Evolutionary conservation across 1,140 invertebrate genomes (phyloP), one percentile per base, ranked within the genome.

Genomic region (Papilio dardanus): DNA sequence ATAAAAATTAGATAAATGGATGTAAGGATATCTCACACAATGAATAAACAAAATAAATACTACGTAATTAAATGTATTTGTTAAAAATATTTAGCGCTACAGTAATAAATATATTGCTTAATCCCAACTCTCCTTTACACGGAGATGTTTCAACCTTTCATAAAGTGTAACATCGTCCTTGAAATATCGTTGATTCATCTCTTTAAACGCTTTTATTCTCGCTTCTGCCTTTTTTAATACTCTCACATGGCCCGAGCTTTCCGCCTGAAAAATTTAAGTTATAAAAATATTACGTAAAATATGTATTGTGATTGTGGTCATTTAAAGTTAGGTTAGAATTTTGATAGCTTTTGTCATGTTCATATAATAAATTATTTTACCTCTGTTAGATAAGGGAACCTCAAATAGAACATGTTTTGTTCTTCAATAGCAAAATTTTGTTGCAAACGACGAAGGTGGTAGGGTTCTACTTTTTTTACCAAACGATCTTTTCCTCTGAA

Each of bases 361-460:
- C 65, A 66, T 30, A 21, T 54, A 54, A 68, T 14, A 14, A 66
- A 46, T 69, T 58, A 14, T 46, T 46, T 68, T 83, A 91, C 92
- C 85, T 92, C 88, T 12, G 86, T 84, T 3, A 93, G 79, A 77
- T 93, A 93, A 8, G 92, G 92, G 77, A 86, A 86, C 14, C 92
- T 79, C 65, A 93, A 85, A 79, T 88, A 91, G 77, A 91, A 87
- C 92, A 93, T 93, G 79, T 93, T 93, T 81, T 89, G 84, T 71
- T 93, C 92, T 82, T 93, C 92, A 62, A 89, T 74, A 68, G 80
- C 85, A 71, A 88, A 86, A 65, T 84, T 75, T 58, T 77, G n/a
- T 42, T 80, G 46, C 1, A 85, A 10, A 66, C 71, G 31, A 58
- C 54, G 83, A 73, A 93, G 77, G 83, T 92, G 87, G 71, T 79